Conservation (phyloP, 35 echinoderm and acorn worm species). For the Hemicentrotus pulcherrimus region DNA sequence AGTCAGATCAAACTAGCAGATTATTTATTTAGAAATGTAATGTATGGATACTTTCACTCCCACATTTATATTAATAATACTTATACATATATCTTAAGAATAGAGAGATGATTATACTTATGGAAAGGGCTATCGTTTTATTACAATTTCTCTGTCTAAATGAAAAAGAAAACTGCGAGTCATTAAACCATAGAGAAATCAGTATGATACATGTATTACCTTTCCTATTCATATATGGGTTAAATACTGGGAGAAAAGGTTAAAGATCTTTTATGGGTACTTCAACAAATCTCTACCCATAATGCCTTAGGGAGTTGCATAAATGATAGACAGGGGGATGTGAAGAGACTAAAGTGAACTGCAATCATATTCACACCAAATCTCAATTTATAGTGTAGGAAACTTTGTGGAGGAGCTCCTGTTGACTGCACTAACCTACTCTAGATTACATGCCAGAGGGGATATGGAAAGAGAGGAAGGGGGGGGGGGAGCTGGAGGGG, state of each 20-base stretch:
- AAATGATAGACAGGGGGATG: not conserved
- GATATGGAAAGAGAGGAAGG: not conserved
- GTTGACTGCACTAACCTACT: not conserved
- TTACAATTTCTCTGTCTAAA: too few species aligned
- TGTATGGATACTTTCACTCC: too few species aligned
- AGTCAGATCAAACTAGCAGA: too few species aligned
- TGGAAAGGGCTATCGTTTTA: too few species aligned
- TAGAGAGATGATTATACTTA: too few species aligned
- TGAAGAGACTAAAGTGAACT: not conserved
- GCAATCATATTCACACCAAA: not conserved
- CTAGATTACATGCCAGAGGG: not conserved
- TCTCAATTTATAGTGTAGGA: not conserved
- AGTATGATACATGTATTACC: too few species aligned
- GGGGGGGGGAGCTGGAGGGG: not conserved
- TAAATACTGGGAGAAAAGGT: not conserved
- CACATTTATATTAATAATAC: too few species aligned
- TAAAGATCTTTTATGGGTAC: not conserved
- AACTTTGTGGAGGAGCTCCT: not conserved
- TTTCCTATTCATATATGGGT: not conserved
- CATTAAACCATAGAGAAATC: too few species aligned
- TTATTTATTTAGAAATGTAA: too few species aligned
- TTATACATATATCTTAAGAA: too few species aligned
- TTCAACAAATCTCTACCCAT: not conserved
- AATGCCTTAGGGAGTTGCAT: not conserved
- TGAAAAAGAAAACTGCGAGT: too few species aligned